Evolutionary conservation across 2,888 invertebrate species (phyloP), one percentile per base, ranked within the genome.

Genomic region (Drosophila merina): DNA sequence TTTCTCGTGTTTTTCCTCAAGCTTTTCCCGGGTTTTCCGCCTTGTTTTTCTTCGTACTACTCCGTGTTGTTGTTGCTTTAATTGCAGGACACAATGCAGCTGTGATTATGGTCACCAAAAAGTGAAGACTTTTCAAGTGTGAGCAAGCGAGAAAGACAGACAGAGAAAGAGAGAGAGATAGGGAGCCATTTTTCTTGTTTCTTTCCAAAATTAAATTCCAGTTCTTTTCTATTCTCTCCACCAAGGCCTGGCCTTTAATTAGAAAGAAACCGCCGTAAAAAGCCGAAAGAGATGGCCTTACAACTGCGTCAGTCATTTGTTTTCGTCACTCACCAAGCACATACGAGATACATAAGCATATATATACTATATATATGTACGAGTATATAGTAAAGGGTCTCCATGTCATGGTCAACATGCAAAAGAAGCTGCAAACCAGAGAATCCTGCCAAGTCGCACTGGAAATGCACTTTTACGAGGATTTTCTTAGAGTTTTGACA

Each of bases 351-450:
- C 6, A 49, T 14, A 12, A 14, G 40, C 9, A 3, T 20, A 4
- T 20, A 42, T 20, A 20, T 20, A 20, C 20, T 20, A 20, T 20
- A 49, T 14, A 14, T 14, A 14, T 14, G 14, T 14, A 14, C 14
- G 14, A 14, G 14, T 14, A 50, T 14, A n/a, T 31, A 20, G 38
- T 42, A 40, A 2, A 44, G 44, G 20, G 60, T 40, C 31, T 77
- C 62, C 57, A 63, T 72, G 80, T 75, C 84, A 83, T 69, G 84
- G 80, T 72, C 77, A 81, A 68, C 70, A 68, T 60, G 45, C 63
- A 49, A 42, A 57, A 42, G 25, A 60, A 42, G 40, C 62, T 14
- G 8, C 26, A 14, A 25, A 9, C 25, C 4, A 7, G 4, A 14
- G 31, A 14, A 6, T 33, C 14, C 14, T 36, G 28, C 25, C 31